Base-by-base conservation (phyloP, 2,797 vertebrate genomes). In the Centroberyx gerrardi region DNA sequence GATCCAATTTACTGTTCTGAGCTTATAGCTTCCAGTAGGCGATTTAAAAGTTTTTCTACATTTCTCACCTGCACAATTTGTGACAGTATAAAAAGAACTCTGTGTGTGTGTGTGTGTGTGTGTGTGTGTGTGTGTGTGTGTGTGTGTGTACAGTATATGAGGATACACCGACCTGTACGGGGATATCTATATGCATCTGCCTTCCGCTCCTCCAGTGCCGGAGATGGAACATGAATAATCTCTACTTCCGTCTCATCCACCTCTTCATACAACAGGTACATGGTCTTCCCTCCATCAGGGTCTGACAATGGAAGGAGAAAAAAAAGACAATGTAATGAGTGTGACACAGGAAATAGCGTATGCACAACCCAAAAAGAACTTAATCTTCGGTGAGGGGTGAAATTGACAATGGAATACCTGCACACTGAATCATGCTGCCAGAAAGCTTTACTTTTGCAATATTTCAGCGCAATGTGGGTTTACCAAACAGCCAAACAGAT, bases 241-340 rank as follows among this genome's bases (percentile, higher is more conserved):
- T 99, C 98, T 76, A 99, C 98, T 14, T 99, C 97, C 0, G 97
- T 98, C 89, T 99, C 98, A 40, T 99, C 98, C 29, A 99, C 98
- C 79, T 99, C 98, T 87, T 99, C 98, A 3, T 99, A 99, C 15
- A 99, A 88, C 84, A 99, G 94, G 68, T 96, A 90, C 62, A 99
- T 91, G 0, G 95, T 97, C 93, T 95, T 97, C 60, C 94, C 91
- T 56, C 96, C 96, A 53, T 96, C 96, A 0, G 95, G 63, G 74
- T 96, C 97, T 99, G 81, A 72, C 0, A 33, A 44, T 54, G 12
- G 31, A 22, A 40, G 42, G 28, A 18, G 44, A 53, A 62, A 12
- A 40, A 27, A 9, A 0, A 22, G 22, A 22, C 22, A 22, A n/a
- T 18, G 5, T 31, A 12, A 31, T 8, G 5, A 8, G 2, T 18